Conservation (phyloP, 2,797 vertebrate species). For the Bryconaethiops microstoma region DNA sequence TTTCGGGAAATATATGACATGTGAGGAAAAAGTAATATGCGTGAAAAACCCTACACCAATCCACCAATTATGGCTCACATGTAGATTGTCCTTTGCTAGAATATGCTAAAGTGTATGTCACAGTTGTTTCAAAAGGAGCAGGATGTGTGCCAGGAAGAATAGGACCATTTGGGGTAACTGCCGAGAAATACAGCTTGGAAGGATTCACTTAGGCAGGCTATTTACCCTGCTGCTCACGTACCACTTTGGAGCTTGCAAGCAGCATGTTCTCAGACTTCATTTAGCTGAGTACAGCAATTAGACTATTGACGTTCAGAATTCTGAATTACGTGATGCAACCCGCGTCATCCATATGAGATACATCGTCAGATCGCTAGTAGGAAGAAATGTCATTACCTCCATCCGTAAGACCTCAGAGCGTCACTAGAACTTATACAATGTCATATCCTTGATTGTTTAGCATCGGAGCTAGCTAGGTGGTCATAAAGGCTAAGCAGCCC, state of each 20-base stretch:
- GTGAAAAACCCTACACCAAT: background rate
- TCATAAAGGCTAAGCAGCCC: constrained; percentile 34
- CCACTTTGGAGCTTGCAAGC: constrained; percentile 13
- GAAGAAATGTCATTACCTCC: constrained; percentile 11
- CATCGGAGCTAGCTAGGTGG: constrained; percentile 18
- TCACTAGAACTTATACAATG: background rate
- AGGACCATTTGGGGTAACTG: background rate
- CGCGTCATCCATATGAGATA: background rate
- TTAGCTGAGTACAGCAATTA: constrained; percentile 53
- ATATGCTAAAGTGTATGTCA: background rate
- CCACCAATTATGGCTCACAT: background rate
- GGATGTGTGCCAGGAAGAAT: background rate
- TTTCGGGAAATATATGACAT: background rate
- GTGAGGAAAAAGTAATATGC: background rate
- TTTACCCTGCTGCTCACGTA: constrained; percentile 19
- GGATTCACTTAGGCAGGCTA: constrained; percentile 3
- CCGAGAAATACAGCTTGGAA: background rate
- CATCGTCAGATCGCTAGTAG: background rate
- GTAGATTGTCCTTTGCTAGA: background rate
- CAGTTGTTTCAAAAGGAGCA: background rate
- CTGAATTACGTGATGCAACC: constrained; percentile 20
- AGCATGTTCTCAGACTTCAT: constrained; percentile 41
- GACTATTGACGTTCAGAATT: constrained; percentile 47
- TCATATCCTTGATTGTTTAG: constrained; percentile 21
- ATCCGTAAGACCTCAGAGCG: constrained; percentile 4